Percentiles rank a stretch among this genome's conserved stretches.
phyloP scores from a whole-genome alignment of 2,797 vertebrate species.

The Rhynchonycteris naso region DNA sequence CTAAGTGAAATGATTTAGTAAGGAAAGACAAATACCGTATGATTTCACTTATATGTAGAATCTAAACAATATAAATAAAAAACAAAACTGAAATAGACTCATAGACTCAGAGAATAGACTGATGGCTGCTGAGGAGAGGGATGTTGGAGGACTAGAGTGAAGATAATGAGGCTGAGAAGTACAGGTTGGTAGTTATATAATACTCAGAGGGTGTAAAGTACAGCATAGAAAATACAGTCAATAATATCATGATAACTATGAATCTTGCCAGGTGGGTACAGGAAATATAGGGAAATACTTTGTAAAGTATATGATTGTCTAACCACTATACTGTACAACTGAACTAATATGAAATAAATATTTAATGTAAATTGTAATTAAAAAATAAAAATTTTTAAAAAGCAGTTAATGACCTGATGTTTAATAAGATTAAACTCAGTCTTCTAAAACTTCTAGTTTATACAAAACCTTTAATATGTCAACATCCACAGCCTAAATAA shows the following conservation, averaged over 20 bases:
- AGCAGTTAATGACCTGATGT: background rate
- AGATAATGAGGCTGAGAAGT: background rate
- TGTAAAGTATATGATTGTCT: background rate
- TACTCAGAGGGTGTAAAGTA: background rate
- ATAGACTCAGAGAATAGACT: background rate
- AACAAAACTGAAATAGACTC: background rate
- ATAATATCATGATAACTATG: background rate
- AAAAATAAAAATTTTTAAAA: background rate
- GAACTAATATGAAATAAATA: background rate
- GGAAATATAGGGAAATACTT: background rate
- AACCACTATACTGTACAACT: background rate
- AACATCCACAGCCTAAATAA: background rate
- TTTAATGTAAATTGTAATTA: background rate
- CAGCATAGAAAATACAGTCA: background rate
- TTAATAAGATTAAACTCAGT: background rate
- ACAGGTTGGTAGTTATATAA: background rate
- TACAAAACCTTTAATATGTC: background rate
- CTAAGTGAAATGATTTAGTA: background rate
- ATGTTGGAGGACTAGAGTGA: background rate
- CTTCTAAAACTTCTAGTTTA: background rate
- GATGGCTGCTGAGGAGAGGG: background rate
- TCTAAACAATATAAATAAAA: background rate
- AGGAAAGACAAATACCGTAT: background rate
- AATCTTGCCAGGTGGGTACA: background rate
- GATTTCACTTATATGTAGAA: background rate